Evolutionary conservation across 1,140 invertebrate genomes (phyloP), one percentile per base, ranked within the genome.

Genomic region (Trachelipus rathkii): DNA sequence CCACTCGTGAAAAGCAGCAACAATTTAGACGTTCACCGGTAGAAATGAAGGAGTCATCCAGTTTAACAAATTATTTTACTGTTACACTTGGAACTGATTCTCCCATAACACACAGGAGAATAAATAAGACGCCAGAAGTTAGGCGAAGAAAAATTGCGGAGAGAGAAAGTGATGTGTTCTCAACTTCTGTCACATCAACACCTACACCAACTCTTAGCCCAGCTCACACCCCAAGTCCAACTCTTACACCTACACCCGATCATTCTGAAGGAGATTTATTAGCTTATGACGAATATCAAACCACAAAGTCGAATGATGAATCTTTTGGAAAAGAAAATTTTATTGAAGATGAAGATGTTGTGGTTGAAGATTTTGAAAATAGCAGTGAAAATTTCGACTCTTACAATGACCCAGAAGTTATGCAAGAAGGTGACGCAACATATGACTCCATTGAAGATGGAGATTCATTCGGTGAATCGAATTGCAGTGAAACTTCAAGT

Each of bases 401-500:
- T 0, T 79, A 82, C 10, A 72, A 73, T 33, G 74, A 76, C 15
- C 44, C 77, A n/a, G 75, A 81, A 13, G 69, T 50, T 71, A 77
- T 44, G n/a, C 44, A 71, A 13, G 50, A 77, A 10, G 71, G 43
- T 9, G 82, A 80, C n/a, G 77, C 79, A 11, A 70, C 72, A 43
- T 78, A 76, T 71, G 82, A 82, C 43, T 82, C 81, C 6, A 80
- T 83, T 9, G 82, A 82, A 23, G 82, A 83, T 50, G 76, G 50
- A 0, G 82, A 83, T 53, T 82, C 81, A 5, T 74, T 77, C 10
- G 82, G 82, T 66, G 83, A 83, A 71, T 83, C 82, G 0, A 77
- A 79, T 11, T 79, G 76, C 23, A 79, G 78, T n/a, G 78, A 79
- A 33, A 82, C 82, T 21, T 84, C 83, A 3, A 82, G 83, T n/a